These are phyloP conservation scores for Podabrus alpinus DNA, from an alignment of 2,888 invertebrate genomes.

Conservation along the genomic window DNA sequence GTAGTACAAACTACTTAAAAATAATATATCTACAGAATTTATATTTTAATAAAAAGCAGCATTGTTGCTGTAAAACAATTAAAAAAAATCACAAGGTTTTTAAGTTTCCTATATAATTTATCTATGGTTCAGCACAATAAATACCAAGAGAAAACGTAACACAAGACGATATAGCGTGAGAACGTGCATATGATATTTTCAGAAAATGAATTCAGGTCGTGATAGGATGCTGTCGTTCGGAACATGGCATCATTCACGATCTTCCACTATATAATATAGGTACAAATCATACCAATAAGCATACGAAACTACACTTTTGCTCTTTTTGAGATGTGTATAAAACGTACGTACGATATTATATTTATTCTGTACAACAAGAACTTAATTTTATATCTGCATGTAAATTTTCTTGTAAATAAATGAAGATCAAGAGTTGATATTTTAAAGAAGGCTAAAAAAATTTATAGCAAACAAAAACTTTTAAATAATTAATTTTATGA, in stretches of 20 bases:
- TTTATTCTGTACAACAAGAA: background rate
- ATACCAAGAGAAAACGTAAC: conserved; percentile 1
- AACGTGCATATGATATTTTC: conserved; percentile 14
- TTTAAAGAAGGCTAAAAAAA: no score
- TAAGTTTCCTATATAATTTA: background rate
- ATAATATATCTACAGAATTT: conserved; percentile 3
- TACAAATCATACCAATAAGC: conserved; percentile 11
- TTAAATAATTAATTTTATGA: no score
- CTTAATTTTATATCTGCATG: background rate
- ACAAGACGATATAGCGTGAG: conserved; percentile 14
- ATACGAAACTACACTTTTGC: conserved; percentile 7
- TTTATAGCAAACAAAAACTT: no score
- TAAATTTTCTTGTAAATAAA: background rate
- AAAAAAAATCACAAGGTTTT: background rate
- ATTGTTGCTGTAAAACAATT: background rate
- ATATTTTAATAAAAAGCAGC: background rate
- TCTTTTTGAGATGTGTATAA: background rate
- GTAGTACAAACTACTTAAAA: no score
- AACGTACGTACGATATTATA: background rate
- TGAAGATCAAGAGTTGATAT: no score
- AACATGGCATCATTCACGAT: conserved; percentile 13
- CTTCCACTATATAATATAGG: background rate
- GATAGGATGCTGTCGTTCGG: conserved; percentile 11
- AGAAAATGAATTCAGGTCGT: conserved; percentile 19
- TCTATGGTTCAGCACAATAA: background rate